Conservation (phyloP, 1,140 invertebrate species). For the Tyrophagus putrescentiae region DNA sequence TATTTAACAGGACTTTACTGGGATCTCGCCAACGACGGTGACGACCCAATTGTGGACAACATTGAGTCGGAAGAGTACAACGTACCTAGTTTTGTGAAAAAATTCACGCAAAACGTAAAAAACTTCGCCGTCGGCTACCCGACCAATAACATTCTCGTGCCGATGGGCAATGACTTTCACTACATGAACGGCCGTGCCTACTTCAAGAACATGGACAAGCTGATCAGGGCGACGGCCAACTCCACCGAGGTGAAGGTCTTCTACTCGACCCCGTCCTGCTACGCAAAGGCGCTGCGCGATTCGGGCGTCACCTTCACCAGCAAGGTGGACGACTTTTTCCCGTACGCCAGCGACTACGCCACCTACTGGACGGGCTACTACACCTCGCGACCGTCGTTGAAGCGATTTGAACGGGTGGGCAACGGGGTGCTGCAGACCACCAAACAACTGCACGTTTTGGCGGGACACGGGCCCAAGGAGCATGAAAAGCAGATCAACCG, state of each 20-base stretch:
- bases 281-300: conserved; percentile 45
- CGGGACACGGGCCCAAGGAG: conserved; percentile 7
- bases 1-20: conserved; percentile 6
- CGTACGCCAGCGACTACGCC: conserved; percentile 39
- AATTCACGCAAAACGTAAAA: neutral
- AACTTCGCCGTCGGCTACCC: neutral
- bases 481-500: conserved; percentile 2
- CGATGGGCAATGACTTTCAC: conserved; percentile 22
- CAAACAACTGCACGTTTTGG: conserved; percentile 35
- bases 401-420: conserved; percentile 38
- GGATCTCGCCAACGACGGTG: conserved; percentile 4
- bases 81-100: conserved; percentile 5
- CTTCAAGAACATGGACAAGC: conserved; percentile 70
- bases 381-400: conserved; percentile 51
- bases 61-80: conserved; percentile 20
- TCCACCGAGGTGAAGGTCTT: conserved; percentile 44
- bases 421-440: conserved; percentile 67
- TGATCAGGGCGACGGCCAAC: conserved; percentile 48
- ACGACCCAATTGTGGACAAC: conserved; percentile 22
- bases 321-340: conserved; percentile 67
- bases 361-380: conserved; percentile 80
- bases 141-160: conserved; percentile 22
- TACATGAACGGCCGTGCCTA: conserved; percentile 48
- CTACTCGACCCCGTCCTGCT: conserved; percentile 61
- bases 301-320: conserved; percentile 39